Evolutionary conservation across 2,113 vertebrate genomes (phyloP), one percentile per base, ranked within the genome.

Genomic region (Erythrolamprus reginae): DNA sequence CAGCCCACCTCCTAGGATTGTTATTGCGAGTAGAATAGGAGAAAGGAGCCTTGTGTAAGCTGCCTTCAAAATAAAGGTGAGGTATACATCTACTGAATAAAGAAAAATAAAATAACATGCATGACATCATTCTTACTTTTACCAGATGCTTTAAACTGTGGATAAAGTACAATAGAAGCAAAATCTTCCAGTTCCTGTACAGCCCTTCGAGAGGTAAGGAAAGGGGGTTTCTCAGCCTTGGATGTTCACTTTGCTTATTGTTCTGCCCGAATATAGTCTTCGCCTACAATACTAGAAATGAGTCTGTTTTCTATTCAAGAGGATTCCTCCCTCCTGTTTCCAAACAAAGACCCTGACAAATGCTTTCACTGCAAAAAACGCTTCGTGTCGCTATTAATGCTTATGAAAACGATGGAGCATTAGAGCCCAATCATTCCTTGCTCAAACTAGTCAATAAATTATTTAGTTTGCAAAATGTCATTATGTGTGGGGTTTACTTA

Each of bases 401-500:
- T 83, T 94, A 94, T 95, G 94, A 96, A 95, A 96, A 96, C 96
- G 95, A 94, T 92, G 93, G 91, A 90, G 93, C 94, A 96, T 96
- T 95, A 94, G 92, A 94, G 92, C 61, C 94, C 94, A 93, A 92
- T 94, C 96, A 94, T 94, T 93, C 95, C 96, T 96, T 91, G 95
- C 94, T 97, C 95, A 96, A 97, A 96, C 95, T 91, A 94, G 96
- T 96, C 96, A 96, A 97, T 98, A 97, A 98, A 98, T 98, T 97
- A 98, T 98, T 98, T 97, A 97, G 97, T 96, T 97, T 96, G 96
- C 96, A 96, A 97, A 97, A 97, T 96, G 96, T 96, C 97, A 97
- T 97, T 98, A 97, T 97, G 96, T 96, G 96, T 94, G 94, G 91
- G 94, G 96, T 97, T 97, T 97, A 96, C 96, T 97, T 98, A 98